Percentiles rank a stretch among this genome's conserved stretches.
Conservation (phyloP, 2,888 invertebrate genomes). For the Emesis furor region DNA sequence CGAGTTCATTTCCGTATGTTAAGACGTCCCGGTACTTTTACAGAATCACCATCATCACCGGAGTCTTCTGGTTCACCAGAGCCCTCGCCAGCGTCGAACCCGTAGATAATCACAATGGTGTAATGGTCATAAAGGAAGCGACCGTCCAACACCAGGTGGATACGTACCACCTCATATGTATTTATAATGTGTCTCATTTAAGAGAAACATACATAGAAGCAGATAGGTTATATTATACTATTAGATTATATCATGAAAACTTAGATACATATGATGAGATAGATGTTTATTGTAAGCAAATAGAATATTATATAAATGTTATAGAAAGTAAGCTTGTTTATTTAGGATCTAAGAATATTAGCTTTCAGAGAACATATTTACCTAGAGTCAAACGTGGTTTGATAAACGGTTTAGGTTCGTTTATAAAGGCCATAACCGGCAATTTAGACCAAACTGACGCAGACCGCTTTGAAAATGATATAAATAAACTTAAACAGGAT, state of each 20-base stretch:
- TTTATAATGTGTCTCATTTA: too few species aligned
- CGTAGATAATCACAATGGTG: too few species aligned
- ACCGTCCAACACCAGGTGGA: too few species aligned
- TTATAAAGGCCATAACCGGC: slow-evolving; percentile 49
- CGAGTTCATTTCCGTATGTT: slow-evolving; percentile 53
- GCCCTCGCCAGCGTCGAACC: too few species aligned
- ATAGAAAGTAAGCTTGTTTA: slow-evolving; percentile 46
- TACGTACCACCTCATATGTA: too few species aligned
- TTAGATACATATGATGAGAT: background rate
- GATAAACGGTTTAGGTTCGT: slow-evolving; percentile 43
- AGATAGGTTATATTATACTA: too few species aligned
- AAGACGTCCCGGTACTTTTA: slow-evolving; percentile 56
- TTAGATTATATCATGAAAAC: too few species aligned
- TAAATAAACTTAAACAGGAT: slow-evolving; percentile 26
- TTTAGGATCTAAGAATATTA: slow-evolving; percentile 39
- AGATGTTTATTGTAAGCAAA: slow-evolving; percentile 37
- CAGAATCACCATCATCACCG: slow-evolving; percentile 37
- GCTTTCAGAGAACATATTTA: slow-evolving; percentile 23
- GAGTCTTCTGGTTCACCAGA: background rate
- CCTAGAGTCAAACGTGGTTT: slow-evolving; percentile 39
- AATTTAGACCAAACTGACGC: slow-evolving; percentile 48
- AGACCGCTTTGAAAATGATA: slow-evolving; percentile 35
- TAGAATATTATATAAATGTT: slow-evolving; percentile 39
- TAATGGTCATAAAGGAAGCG: too few species aligned
- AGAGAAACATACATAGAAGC: too few species aligned